Base-by-base conservation (phyloP, 2,888 invertebrate genomes). In the Heliconius erato region DNA sequence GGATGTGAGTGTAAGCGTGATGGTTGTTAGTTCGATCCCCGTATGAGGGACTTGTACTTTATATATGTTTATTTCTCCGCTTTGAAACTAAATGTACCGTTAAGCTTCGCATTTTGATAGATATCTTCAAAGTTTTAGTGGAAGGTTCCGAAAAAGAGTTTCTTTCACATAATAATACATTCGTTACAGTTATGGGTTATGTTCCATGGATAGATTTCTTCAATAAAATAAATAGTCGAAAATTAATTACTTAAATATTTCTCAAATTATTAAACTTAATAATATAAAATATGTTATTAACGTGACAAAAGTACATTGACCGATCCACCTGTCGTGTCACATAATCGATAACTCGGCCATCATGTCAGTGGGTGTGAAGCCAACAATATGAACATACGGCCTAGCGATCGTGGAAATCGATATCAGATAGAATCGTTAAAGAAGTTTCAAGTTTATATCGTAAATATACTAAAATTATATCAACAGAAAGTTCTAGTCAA, bases 321-420 rank as follows among this genome's bases (percentile, higher is more conserved):
- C 76, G 65, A 59, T 32, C n/a, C 78, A 80, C 65, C 77, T 82
- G 82, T 78, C 79, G 67, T 23, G 63, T 65, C 65, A 40, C 63
- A 23, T 76, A 78, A 83, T 83, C 81, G 76, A 83, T 83, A 84
- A 84, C 54, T 84, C 77, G 83, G 82, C 69, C 80, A 84, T 19
- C 69, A 67, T 82, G 83, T 84, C 82, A 79, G 40, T 72, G 49
- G 81, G 74, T 78, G 81, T 40, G 81, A 82, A 82, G 82, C 82
- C 82, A 72, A 82, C 69, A 59, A 78, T 71, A 63, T 78, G 77
- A 81, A 40, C 76, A 67, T 65, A 49, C 77, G 77, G 67, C 28
- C 67, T 65, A 35, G n/a, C 59, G 72, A 44, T 44, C 26, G 26
- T 67, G 19, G 67, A 78, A 78, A 44, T 74, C 59, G 74, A 74